A percentile compares a stretch with the other conserved stretches of the same genome.
phyloP scores from a whole-genome alignment of 1,140 invertebrate genomes.

The Hormaphis cornu region DNA sequence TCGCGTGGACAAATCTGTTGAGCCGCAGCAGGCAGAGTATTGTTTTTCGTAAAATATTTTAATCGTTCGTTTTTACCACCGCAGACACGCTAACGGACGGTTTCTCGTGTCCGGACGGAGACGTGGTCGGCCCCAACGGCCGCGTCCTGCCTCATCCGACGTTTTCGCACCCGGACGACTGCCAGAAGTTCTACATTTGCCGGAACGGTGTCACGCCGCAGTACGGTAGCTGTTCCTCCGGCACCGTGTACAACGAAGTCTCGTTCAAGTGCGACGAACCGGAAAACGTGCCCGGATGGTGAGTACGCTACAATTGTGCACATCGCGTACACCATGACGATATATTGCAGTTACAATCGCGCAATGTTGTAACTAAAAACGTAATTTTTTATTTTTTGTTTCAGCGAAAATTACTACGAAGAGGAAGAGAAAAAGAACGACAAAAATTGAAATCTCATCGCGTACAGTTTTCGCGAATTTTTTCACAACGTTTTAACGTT shows the following conservation, averaged over 20 bases:
- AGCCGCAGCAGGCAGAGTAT: too few species aligned
- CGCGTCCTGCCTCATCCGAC: slow-evolving; percentile 65
- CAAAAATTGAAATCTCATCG: slow-evolving; percentile 18
- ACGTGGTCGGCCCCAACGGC: slow-evolving; percentile 57
- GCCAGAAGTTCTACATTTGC: slow-evolving; percentile 77
- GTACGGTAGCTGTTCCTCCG: slow-evolving; percentile 61
- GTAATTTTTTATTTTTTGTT: slow-evolving; percentile 43
- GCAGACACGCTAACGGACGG: slow-evolving; percentile 60
- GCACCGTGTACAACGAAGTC: slow-evolving; percentile 71
- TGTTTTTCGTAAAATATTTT: too few species aligned
- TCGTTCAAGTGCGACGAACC: slow-evolving; percentile 72
- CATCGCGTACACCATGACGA: too few species aligned
- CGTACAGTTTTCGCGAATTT: slow-evolving; percentile 16
- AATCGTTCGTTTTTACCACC: not conserved
- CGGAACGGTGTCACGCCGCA: slow-evolving; percentile 65
- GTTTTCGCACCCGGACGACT: slow-evolving; percentile 71
- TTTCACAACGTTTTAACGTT: slow-evolving; percentile 7
- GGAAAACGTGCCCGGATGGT: slow-evolving; percentile 73
- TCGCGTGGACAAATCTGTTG: too few species aligned
- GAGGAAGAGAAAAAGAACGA: slow-evolving; percentile 39
- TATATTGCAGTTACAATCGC: too few species aligned
- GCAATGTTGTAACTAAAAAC: too few species aligned
- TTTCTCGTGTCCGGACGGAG: slow-evolving; percentile 65
- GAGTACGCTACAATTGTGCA: slow-evolving; percentile 39
- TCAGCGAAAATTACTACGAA: slow-evolving; percentile 60